These are phyloP conservation scores for Eospalax fontanierii DNA, from an alignment of 2,797 vertebrate genomes.

Conservation along the genomic window DNA sequence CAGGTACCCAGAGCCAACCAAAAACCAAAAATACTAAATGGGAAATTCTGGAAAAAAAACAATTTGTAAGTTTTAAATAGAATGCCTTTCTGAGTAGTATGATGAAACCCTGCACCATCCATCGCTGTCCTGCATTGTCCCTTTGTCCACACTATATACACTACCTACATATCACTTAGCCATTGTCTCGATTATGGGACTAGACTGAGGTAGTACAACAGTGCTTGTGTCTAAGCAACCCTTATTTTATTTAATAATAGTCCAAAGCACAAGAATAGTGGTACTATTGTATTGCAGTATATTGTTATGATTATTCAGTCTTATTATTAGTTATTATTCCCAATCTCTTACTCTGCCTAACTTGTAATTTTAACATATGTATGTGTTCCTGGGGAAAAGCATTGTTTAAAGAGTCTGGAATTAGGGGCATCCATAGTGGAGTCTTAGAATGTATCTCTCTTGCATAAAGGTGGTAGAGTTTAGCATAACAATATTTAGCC, in stretches of 20 bases:
- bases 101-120: neutral
- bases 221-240: neutral
- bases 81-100: neutral
- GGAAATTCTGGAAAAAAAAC: neutral
- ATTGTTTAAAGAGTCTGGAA: neutral
- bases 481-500: neutral
- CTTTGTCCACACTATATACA: neutral
- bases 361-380: neutral
- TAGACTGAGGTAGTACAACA: neutral
- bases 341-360: neutral
- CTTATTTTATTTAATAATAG: neutral
- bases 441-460: neutral
- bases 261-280: neutral
- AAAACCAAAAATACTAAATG: neutral
- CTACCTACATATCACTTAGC: neutral
- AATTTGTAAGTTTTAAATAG: neutral
- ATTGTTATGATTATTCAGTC: neutral
- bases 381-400: neutral
- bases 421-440: neutral
- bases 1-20: neutral
- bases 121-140: neutral
- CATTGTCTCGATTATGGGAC: neutral
- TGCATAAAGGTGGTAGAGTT: neutral
- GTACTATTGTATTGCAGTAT: neutral
- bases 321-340: neutral